These are phyloP conservation scores for Apis mellifera DNA, from an alignment of 1,140 invertebrate genomes.

Conservation along the genomic window DNA sequence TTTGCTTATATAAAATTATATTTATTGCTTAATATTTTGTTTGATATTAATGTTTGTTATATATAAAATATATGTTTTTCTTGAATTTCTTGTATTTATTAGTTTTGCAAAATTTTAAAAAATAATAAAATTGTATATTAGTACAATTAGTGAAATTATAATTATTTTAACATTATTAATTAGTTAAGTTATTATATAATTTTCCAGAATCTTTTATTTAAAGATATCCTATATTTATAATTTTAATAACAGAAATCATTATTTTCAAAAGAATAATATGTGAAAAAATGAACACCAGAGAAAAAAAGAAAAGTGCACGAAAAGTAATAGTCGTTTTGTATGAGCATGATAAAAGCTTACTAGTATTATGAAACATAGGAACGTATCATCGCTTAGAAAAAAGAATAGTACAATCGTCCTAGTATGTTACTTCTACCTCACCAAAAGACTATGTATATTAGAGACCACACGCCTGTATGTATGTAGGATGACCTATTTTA, in stretches of 20 bases:
- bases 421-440: slow-evolving; percentile 7
- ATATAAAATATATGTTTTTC: too few relatives aligned
- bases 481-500: slow-evolving; percentile 12
- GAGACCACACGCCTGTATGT: background rate
- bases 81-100: too few relatives aligned
- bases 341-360: slow-evolving; percentile 9
- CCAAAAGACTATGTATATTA: background rate
- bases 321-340: background rate
- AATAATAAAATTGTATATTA: too few relatives aligned
- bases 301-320: background rate
- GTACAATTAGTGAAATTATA: too few relatives aligned
- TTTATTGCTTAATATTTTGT: background rate
- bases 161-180: too few relatives aligned
- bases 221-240: too few relatives aligned
- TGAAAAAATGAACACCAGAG: background rate
- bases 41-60: background rate
- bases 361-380: background rate
- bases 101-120: too few relatives aligned
- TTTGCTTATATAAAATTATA: background rate
- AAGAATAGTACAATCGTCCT: slow-evolving; percentile 4
- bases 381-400: background rate
- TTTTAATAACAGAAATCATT: background rate
- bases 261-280: too few relatives aligned
- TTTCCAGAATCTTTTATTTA: too few relatives aligned
- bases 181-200: background rate